Conservation (phyloP, 2,797 vertebrate genomes). For the Phyllotis vaccarum region DNA sequence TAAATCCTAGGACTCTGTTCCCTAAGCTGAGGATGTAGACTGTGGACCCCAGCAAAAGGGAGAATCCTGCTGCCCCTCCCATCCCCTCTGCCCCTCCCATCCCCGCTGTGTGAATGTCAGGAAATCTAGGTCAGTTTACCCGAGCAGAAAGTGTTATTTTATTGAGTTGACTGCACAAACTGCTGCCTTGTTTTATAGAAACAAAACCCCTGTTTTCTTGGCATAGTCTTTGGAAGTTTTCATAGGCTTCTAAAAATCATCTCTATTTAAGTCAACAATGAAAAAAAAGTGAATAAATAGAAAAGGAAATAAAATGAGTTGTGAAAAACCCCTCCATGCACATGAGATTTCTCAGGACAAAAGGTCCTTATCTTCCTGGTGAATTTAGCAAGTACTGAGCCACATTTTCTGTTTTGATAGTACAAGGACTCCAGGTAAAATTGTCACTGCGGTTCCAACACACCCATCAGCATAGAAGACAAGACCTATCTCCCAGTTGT, state of each 20-base stretch:
- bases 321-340: conserved; percentile 38
- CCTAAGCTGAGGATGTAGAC: neutral
- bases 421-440: conserved; percentile 74
- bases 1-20: neutral
- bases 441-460: neutral
- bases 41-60: neutral
- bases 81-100: conserved; percentile 64
- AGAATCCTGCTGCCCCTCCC: neutral
- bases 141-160: conserved; percentile 89
- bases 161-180: conserved; percentile 89
- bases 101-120: conserved; percentile 83
- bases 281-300: conserved; percentile 38
- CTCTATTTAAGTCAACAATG: conserved; percentile 82
- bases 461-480: conserved; percentile 70
- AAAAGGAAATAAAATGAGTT: conserved; percentile 70
- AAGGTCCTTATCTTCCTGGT: conserved; percentile 68
- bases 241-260: conserved; percentile 68
- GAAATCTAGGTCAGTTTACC: conserved; percentile 90
- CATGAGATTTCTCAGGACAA: conserved; percentile 75
- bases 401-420: conserved; percentile 39
- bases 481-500: conserved; percentile 62
- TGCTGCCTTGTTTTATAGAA: conserved; percentile 80
- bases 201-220: conserved; percentile 78
- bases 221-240: conserved; percentile 78
- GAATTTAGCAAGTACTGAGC: conserved; percentile 70